Percentiles rank a stretch among this genome's conserved stretches.
Conservation (phyloP, 2,888 invertebrate species). For the Dermolepida albohirtum region DNA sequence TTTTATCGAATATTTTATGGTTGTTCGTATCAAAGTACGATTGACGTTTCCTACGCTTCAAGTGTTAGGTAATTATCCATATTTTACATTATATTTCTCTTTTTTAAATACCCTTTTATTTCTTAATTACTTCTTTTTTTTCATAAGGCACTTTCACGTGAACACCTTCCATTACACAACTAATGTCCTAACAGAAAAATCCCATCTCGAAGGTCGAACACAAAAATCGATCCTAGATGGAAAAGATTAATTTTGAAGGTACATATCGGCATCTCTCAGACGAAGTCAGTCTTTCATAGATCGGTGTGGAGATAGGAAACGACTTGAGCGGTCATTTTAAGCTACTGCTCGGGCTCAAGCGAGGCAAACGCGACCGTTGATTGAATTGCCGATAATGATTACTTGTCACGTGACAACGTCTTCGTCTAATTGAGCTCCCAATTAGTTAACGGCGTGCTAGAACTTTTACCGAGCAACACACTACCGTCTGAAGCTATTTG, state of each 20-base stretch:
- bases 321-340: constrained; percentile 21
- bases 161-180: too few species aligned
- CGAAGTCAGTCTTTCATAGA: constrained; percentile 17
- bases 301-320: constrained; percentile 15
- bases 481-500: constrained; percentile 11
- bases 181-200: background rate
- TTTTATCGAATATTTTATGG: too few species aligned
- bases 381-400: constrained; percentile 26
- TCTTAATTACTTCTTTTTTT: too few species aligned
- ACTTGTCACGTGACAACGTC: constrained; percentile 28
- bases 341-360: constrained; percentile 21
- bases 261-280: constrained; percentile 4
- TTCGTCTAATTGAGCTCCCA: constrained; percentile 31
- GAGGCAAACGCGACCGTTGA: constrained; percentile 12
- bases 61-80: too few species aligned
- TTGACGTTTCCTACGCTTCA: too few species aligned
- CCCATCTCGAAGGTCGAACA: background rate
- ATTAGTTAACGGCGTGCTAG: constrained; percentile 31
- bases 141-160: too few species aligned
- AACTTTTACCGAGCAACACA: constrained; percentile 3
- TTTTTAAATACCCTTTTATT: too few species aligned
- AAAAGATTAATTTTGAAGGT: constrained; percentile 9
- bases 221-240: background rate
- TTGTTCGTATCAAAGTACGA: too few species aligned
- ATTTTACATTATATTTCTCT: too few species aligned